phyloP scores from a whole-genome alignment of 2,888 invertebrate species.

The Lacanobia wlatinum region DNA sequence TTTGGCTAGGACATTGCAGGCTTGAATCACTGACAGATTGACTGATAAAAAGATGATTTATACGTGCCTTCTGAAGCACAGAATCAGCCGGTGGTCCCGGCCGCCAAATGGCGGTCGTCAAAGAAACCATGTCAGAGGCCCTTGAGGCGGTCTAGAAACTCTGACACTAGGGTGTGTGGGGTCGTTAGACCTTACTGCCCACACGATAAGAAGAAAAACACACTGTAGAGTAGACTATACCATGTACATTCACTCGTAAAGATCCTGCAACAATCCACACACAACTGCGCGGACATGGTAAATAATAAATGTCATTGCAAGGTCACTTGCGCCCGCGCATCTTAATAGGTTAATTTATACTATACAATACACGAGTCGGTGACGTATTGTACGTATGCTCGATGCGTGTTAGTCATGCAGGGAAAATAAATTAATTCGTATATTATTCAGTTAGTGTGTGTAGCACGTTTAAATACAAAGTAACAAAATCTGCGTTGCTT shows the following conservation, averaged over 20 bases:
- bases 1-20: no score
- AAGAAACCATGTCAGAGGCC: no score
- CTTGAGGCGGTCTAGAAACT: no score
- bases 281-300: constrained; percentile 4
- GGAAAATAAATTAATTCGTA: neutral
- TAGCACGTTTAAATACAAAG: neutral
- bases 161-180: no score
- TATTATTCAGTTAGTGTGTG: neutral
- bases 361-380: neutral
- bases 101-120: no score
- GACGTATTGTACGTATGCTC: constrained; percentile 3
- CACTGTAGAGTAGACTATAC: neutral
- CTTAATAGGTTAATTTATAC: constrained; percentile 11
- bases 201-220: no score
- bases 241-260: neutral
- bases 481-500: no score
- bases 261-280: neutral
- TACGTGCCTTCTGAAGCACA: no score
- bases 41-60: no score
- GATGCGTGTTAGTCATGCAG: neutral
- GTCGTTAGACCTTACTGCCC: no score
- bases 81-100: no score
- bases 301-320: constrained; percentile 43
- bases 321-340: constrained; percentile 37
- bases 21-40: no score